These are phyloP conservation scores for Coelinius sp. DNA, from an alignment of 2,888 invertebrate genomes.

Conservation along the genomic window DNA sequence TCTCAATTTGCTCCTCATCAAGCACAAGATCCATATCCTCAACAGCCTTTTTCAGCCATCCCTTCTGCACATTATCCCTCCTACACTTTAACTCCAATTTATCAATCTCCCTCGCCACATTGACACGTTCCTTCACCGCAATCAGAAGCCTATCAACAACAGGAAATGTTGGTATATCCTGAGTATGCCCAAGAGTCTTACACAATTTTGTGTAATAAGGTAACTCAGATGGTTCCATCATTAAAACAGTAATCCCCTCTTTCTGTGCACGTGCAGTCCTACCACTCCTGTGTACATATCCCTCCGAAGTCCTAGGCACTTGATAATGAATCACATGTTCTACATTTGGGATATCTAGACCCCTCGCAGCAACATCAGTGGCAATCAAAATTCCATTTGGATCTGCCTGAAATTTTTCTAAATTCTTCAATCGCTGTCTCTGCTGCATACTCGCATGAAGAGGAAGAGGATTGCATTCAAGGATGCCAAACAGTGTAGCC, in stretches of 20 bases:
- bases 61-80: conserved; percentile 78
- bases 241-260: conserved; percentile 91
- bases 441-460: conserved; percentile 95
- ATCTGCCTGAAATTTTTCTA: conserved; percentile 87
- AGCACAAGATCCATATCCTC: conserved; percentile 93
- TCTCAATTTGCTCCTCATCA: conserved; percentile 77
- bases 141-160: conserved; percentile 77
- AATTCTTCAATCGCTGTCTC: conserved; percentile 91
- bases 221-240: conserved; percentile 92
- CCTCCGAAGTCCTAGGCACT: conserved; percentile 94
- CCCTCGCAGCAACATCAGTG: conserved; percentile 98
- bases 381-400: conserved; percentile 85
- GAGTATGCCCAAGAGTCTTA: conserved; percentile 84
- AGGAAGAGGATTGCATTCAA: conserved; percentile 82
- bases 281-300: conserved; percentile 97
- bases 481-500: conserved; percentile 78
- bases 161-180: conserved; percentile 89
- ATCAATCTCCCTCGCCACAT: conserved; percentile 86
- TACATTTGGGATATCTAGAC: conserved; percentile 93
- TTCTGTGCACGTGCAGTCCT: conserved; percentile 92
- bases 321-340: conserved; percentile 98
- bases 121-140: conserved; percentile 80
- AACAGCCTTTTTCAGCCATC: conserved; percentile 90
- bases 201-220: conserved; percentile 85
- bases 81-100: conserved; percentile 78